Conservation (phyloP, 2,797 vertebrate species). For the Valencia hispanica region DNA sequence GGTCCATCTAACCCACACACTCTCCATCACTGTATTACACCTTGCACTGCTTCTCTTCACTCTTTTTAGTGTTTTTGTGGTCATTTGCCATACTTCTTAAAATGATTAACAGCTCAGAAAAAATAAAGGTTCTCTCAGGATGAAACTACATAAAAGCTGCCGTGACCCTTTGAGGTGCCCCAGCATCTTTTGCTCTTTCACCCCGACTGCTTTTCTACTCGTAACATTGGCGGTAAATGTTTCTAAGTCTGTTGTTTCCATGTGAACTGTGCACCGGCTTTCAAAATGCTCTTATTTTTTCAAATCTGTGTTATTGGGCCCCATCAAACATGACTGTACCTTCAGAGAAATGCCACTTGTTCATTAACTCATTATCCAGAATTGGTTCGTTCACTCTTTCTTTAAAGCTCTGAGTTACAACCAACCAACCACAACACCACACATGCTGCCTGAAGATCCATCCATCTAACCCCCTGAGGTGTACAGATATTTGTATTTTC, state of each 20-base stretch:
- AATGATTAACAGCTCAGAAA: conserved; percentile 32
- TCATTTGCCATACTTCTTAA: conserved; percentile 30
- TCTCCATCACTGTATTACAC: conserved; percentile 28
- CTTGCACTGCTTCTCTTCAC: conserved; percentile 38
- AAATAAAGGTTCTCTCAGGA: conserved; percentile 30
- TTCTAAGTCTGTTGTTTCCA: conserved; percentile 55
- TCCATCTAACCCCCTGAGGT: neutral
- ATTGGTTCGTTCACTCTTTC: conserved; percentile 49
- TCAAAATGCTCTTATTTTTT: conserved; percentile 36
- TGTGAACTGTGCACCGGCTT: conserved; percentile 55
- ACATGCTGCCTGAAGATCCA: conserved; percentile 40
- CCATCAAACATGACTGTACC: conserved; percentile 26
- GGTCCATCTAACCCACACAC: conserved; percentile 22
- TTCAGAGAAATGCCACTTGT: conserved; percentile 30
- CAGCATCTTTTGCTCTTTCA: conserved; percentile 31
- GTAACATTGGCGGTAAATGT: conserved; percentile 42
- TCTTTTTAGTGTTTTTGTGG: conserved; percentile 27
- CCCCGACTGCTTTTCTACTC: conserved; percentile 35
- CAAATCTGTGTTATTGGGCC: conserved; percentile 32
- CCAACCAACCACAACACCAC: conserved; percentile 52
- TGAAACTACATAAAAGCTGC: conserved; percentile 50
- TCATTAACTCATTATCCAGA: conserved; percentile 38
- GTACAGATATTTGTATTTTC: neutral
- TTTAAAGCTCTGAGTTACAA: conserved; percentile 50
- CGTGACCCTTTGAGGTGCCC: conserved; percentile 32